Conservation (phyloP, 92 coral and sea anemone species). For the Phenganax subtilis region DNA sequence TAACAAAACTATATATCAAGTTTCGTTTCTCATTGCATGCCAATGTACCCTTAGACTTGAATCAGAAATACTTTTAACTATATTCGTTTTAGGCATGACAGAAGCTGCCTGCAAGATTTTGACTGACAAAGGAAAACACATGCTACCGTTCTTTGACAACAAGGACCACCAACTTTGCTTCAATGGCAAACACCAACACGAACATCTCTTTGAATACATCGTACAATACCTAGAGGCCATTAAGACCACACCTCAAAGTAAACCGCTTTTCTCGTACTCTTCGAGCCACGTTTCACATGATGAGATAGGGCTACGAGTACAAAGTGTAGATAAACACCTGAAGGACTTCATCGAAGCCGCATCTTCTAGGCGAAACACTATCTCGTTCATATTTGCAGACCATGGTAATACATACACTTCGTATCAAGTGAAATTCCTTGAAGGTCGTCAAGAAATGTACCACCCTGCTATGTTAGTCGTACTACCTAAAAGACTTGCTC, state of each 20-base stretch:
- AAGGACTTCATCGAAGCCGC: conserved; percentile 15
- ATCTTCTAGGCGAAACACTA: conserved; percentile 7
- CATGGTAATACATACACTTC: conserved; percentile 42
- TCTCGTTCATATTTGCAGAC: conserved; percentile 36
- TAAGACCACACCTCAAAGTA: conserved; percentile 16
- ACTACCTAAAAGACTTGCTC: conserved; percentile 26
- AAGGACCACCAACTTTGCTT: conserved; percentile 68
- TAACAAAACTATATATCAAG: too few species aligned
- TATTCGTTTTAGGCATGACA: conserved; percentile 62
- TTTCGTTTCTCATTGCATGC: too few species aligned
- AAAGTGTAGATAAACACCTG: conserved; percentile 29
- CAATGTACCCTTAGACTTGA: too few species aligned
- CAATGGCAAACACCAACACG: conserved; percentile 81
- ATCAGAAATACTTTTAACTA: too few species aligned
- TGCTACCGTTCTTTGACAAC: conserved; percentile 62
- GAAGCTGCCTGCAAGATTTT: conserved; percentile 78
- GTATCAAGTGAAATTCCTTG: conserved; percentile 17
- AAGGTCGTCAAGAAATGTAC: conserved; percentile 38
- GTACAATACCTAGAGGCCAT: conserved; percentile 53
- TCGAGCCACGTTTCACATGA: conserved; percentile 32
- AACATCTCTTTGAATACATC: conserved; percentile 59
- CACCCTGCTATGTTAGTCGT: conserved; percentile 32
- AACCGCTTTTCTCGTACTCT: conserved; percentile 34
- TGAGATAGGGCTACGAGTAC: conserved; percentile 25
- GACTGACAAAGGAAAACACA: conserved; percentile 32